Evolutionary conservation across 2,888 invertebrate species (phyloP).

Genomic region (Xylophagus ater): DNA sequence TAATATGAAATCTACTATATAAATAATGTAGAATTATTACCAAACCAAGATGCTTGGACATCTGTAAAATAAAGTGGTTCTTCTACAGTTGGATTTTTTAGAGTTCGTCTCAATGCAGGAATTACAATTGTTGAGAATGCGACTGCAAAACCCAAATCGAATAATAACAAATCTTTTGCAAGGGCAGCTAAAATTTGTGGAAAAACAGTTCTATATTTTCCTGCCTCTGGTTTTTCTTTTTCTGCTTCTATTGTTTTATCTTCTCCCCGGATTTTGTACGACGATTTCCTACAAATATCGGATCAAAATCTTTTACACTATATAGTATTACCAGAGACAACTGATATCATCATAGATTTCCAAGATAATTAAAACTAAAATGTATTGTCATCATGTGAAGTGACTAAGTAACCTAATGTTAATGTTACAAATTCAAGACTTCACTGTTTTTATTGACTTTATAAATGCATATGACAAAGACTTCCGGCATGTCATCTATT

Average conservation of each 20-base stretch:
- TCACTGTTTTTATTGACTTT: too few species aligned
- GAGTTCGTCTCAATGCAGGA: constrained; percentile 44
- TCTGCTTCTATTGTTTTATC: neutral
- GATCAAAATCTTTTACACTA: too few species aligned
- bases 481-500: too few species aligned
- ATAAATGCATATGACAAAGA: too few species aligned
- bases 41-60: constrained; percentile 48
- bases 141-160: constrained; percentile 47
- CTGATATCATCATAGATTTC: too few species aligned
- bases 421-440: too few species aligned
- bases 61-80: constrained; percentile 41
- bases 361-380: too few species aligned
- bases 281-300: constrained; percentile 6
- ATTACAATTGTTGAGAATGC: constrained; percentile 49
- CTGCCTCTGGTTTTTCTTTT: constrained; percentile 14
- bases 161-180: constrained; percentile 44
- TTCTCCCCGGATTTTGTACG: constrained; percentile 2
- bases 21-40: constrained; percentile 30
- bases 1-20: constrained; percentile 1
- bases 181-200: constrained; percentile 43
- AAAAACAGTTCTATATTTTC: constrained; percentile 18
- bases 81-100: constrained; percentile 25
- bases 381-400: too few species aligned
- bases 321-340: too few species aligned
- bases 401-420: too few species aligned